These are phyloP conservation scores for Telenomus remus DNA, from an alignment of 1,140 invertebrate genomes.

Conservation along the genomic window DNA sequence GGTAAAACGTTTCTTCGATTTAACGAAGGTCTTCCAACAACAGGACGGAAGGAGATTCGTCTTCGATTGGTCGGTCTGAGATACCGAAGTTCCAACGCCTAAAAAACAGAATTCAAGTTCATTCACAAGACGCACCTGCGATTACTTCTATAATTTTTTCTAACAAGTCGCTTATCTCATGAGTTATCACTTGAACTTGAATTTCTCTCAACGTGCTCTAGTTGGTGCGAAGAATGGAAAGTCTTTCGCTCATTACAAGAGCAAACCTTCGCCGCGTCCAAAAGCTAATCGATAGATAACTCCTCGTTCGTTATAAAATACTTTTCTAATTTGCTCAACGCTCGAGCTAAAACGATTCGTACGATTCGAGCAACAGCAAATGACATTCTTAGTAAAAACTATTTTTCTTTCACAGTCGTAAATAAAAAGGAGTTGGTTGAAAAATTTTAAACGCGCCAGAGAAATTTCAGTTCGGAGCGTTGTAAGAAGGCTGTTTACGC, in stretches of 20 bases:
- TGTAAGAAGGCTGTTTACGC: too few species aligned
- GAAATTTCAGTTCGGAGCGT: too few species aligned
- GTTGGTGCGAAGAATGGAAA: slow-evolving; percentile 58
- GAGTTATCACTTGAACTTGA: slow-evolving; percentile 45
- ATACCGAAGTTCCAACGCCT: slow-evolving; percentile 70
- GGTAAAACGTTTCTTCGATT: slow-evolving; percentile 69
- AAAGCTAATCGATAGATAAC: slow-evolving; percentile 11
- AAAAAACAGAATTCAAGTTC: slow-evolving; percentile 49
- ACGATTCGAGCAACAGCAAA: too few species aligned
- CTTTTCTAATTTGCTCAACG: too few species aligned
- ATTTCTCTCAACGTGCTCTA: slow-evolving; percentile 58
- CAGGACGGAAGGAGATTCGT: slow-evolving; percentile 60
- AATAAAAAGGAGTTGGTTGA: too few species aligned
- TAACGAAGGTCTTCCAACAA: slow-evolving; percentile 37
- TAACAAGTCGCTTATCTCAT: slow-evolving; percentile 43
- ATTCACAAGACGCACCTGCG: slow-evolving; percentile 26
- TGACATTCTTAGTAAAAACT: too few species aligned
- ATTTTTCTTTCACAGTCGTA: too few species aligned
- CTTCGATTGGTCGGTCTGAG: slow-evolving; percentile 55
- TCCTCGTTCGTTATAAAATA: too few species aligned
- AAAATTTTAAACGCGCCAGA: too few species aligned
- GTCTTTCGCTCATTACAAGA: slow-evolving; percentile 42
- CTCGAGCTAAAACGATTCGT: too few species aligned
- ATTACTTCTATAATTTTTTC: slow-evolving; percentile 5
- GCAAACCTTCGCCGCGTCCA: not conserved